Evolutionary conservation across 2,888 invertebrate species (phyloP), one percentile per base, ranked within the genome.

Genomic region (Hydrotaea diabolus): DNA sequence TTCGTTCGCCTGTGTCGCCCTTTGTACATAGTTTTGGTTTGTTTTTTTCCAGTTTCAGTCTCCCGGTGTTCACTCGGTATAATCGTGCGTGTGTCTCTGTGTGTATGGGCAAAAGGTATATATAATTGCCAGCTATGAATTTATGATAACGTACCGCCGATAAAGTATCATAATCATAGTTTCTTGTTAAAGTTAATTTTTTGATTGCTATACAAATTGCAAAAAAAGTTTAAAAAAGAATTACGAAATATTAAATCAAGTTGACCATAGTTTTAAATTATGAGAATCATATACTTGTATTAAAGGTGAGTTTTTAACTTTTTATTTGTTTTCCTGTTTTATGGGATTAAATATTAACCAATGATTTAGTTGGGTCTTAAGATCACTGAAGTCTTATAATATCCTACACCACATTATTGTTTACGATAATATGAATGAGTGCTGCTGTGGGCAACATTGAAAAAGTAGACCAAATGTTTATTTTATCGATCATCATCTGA

Each of bases 61-160:
- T 21, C 36, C 55, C 46, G 49, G 19, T 26, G 23, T 23, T 11
- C 55, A 11, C 1, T 55, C 55, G 4, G 3, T 21, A 19, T 21
- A 26, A 26, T 59, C 59, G 59, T 9, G 23, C 11, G 55, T 21
- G 21, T 55, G 21, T 21, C 4, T 23, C 0, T 26, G 26, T 26
- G 59, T 59, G 69, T 69, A 55, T 76, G 76, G 81, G 81, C 17
- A 75, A 77, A 83, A 80, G 77, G 80, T 84, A 77, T 74, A 71
- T 69, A 71, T 77, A 74, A 80, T 73, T 73, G 59, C 77, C 21
- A 11, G 59, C 23, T 59, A 26, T 59, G 59, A 59, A 21, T 55
- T 21, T 55, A 59, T 59, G 5, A 13, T 26, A 26, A n/a, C n/a
- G 2, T 49, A 49, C 31, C 31, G n/a, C 49, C 23, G 49, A 49